Base-by-base conservation (phyloP, 2,888 invertebrate species). In the Lycia hirtaria region DNA sequence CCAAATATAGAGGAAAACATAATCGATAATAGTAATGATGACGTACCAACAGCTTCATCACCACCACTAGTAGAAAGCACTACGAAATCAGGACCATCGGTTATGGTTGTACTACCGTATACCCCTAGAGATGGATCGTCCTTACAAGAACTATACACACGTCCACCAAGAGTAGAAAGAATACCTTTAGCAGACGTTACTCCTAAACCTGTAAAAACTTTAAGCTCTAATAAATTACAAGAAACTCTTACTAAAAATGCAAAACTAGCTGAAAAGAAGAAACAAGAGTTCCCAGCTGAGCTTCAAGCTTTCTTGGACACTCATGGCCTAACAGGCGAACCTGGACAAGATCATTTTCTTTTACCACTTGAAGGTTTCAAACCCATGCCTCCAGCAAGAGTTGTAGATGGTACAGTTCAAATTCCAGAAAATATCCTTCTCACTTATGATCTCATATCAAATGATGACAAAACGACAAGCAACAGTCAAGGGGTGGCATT, bases 71-170 rank as follows among this genome's bases (percentile, higher is more conserved):
- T 77, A 28, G 83, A 87, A 71, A 76, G 74, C 6, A 83, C 85
- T 6, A 88, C 88, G 49, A 75, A 72, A 45, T 71, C 68, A 32
- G 77, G 78, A 38, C 71, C 82, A 6, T 93, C 94, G 0, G 76
- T 95, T 14, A 94, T 94, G 93, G 93, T 95, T 0, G 95, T 95
- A 0, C 81, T 95, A 66, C 95, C 96, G 0, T 94, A 94, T 69
- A 93, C 94, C 40, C 91, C 93, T 4, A 83, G 93, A 30, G 93
- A 93, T 65, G 88, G 92, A 0, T 88, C 92, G 1, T 87, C 92
- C 3, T 82, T 95, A 47, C 93, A 94, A 71, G 95, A 95, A 66
- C 78, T 95, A 0, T 95, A 93, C 69, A 95, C 95, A 2, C 94
- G 93, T 76, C 93, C 94, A 38, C 95, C 96, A 0, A 85, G 95